Evolutionary conservation across 2,888 invertebrate genomes (phyloP), one percentile per base, ranked within the genome.

Genomic region (Drosophila neutralis): DNA sequence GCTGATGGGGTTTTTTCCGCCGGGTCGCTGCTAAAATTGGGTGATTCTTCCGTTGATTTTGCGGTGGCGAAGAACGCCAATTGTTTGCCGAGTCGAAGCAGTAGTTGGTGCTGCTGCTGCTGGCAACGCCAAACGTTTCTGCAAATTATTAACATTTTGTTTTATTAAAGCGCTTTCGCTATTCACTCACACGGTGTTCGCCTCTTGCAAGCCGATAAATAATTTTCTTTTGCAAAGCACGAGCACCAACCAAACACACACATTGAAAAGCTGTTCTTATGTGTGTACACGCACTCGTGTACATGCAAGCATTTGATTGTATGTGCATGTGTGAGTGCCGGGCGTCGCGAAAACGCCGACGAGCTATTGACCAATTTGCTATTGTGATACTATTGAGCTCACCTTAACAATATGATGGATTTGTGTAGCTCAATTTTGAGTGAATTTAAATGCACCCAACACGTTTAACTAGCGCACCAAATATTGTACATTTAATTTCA

Each of bases 341-440:
- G 85, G 85, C 87, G 89, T 85, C 89, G 82, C 89, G 82, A 80
- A 85, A 83, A 77, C 69, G 80, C 82, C 89, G 87, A 89, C 58
- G 72, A 72, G 53, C 66, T 80, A 75, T 69, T 68, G 67, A 69
- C 61, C 58, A 73, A 65, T 65, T 60, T 69, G 60, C 52, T 71
- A 56, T 56, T 61, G 57, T 63, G 57, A 48, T 36, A 45, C 45
- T 45, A 8, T 24, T 38, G 15, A 18, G 29, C 60, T 70, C 63
- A 77, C 81, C 81, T 67, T 15, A 69, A 31, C 13, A 73, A 31
- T 49, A 24, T 29, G 4, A 40, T 31, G 24, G 15, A 7, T 45
- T 45, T 62, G 2, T 27, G 40, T 0, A 33, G 10, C 27, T 33
- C 36, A 62, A 67, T 64, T 60, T 24, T 42, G 36, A 2, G 3